Evolutionary conservation across 2,888 invertebrate genomes (phyloP).

Genomic region (Leptinotarsa juncta): DNA sequence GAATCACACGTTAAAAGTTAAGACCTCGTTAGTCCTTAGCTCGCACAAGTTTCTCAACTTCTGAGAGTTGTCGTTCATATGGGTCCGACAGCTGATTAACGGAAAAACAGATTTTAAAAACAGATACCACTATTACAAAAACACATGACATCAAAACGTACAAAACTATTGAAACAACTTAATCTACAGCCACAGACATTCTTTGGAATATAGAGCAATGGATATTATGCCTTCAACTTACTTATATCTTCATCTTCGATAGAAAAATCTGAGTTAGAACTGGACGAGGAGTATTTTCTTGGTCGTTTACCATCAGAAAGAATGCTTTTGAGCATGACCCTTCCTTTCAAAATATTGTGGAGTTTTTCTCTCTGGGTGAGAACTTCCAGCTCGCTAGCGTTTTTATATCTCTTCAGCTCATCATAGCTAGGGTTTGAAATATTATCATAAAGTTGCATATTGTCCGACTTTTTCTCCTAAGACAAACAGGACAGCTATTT

Average conservation of each 20-base stretch:
- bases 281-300: conserved; percentile 51
- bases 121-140: too few species aligned
- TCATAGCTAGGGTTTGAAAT: conserved; percentile 41
- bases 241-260: conserved; percentile 39
- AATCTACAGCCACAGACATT: too few species aligned
- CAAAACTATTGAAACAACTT: too few species aligned
- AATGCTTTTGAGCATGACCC: conserved; percentile 62
- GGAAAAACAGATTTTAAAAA: too few species aligned
- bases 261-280: conserved; percentile 56
- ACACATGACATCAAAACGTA: too few species aligned
- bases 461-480: conserved; percentile 45
- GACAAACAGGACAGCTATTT: background rate
- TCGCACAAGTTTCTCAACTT: too few species aligned
- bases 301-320: conserved; percentile 50
- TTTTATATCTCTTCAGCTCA: conserved; percentile 62
- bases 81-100: too few species aligned
- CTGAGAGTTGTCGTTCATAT: too few species aligned
- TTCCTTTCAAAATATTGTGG: conserved; percentile 69
- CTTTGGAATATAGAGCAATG: too few species aligned
- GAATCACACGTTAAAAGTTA: too few species aligned
- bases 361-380: conserved; percentile 69
- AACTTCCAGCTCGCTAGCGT: conserved; percentile 67
- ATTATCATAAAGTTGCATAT: conserved; percentile 33
- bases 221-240: conserved; percentile 27
- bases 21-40: too few species aligned